Evolutionary conservation across 1,140 invertebrate species (phyloP).

Genomic region (Sinella curviseta): DNA sequence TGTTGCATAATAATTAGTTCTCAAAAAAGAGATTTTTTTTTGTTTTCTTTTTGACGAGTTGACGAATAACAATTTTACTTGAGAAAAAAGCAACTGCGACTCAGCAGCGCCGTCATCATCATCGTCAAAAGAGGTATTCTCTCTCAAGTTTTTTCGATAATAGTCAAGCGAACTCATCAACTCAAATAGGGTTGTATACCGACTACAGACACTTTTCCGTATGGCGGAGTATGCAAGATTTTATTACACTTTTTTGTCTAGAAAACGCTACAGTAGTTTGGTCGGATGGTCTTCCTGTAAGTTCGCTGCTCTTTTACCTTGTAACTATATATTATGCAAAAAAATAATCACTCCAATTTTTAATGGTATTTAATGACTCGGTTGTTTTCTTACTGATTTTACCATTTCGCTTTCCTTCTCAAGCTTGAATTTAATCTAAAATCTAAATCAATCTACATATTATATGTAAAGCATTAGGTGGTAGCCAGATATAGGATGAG

Average conservation of each 20-base stretch:
- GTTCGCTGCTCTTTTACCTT: background rate
- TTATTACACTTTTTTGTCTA: too few relatives aligned
- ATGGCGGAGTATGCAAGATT: background rate
- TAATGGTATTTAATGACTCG: background rate
- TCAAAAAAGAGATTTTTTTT: slow-evolving; percentile 23
- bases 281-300: background rate
- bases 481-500: too few relatives aligned
- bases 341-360: background rate
- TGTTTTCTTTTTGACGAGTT: slow-evolving; percentile 19
- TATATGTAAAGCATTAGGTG: too few relatives aligned
- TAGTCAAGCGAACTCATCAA: slow-evolving; percentile 7
- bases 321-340: background rate
- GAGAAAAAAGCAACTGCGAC: background rate
- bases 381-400: background rate
- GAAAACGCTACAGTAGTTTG: background rate
- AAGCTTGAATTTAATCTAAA: too few relatives aligned
- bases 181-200: too few relatives aligned
- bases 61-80: slow-evolving; percentile 18
- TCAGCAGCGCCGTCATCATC: background rate
- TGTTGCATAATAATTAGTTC: slow-evolving; percentile 51
- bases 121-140: background rate
- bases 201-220: too few relatives aligned
- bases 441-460: too few relatives aligned
- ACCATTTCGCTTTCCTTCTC: background rate
- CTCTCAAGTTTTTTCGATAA: background rate